Base-by-base conservation (phyloP, 35 echinoderm and acorn worm genomes). In the Diadema setosum region DNA sequence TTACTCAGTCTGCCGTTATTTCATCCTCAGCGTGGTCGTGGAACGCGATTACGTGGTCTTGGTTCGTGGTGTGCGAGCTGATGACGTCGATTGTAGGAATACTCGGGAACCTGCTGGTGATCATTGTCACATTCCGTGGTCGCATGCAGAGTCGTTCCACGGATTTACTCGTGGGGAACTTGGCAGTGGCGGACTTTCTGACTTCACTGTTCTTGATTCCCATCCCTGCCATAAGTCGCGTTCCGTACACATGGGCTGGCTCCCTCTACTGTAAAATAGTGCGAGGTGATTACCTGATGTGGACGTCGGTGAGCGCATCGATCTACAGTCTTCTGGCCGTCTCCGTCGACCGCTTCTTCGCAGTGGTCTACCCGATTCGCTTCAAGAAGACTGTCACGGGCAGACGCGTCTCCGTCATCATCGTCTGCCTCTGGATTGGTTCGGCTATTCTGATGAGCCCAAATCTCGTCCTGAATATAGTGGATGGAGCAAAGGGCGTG, bases 171-270 rank as follows among this genome's bases (percentile, higher is more conserved):
- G 58, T 88, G 34, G 70, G 31, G 14, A 59, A 26, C 40, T 78
- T 88, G 39, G 86, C 86, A 24, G 41, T 81, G 9, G 86, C 86
- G 48, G 86, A 88, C 46, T 39, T 88, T 24, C 17, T 75, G 8
- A 88, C 86, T 15, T 88, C 86, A 1, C 7, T 88, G 5, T 25
- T n/a, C 60, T 34, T 81, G 24, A 16, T 88, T 14, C 86, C 86
- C 40, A 27, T 26, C 57, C 86, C 65, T 16, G 55, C 42, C 3
- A 29, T 52, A 6, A 37, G n/a, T 25, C 32, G 69, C 24, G 50
- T 52, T 17, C 86, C 86, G 30, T 5, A 46, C 23, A 81, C 25
- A 20, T 40, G 32, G 18, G 30, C 16, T 17, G 86, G 86, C 12
- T 29, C 46, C 24, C 25, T 88, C 11, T 80, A 46, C 40, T 88